Percentiles rank a stretch among this genome's conserved stretches.
Evolutionary conservation across 2,113 vertebrate species (phyloP).

Genomic region (Nothocercus julius): DNA sequence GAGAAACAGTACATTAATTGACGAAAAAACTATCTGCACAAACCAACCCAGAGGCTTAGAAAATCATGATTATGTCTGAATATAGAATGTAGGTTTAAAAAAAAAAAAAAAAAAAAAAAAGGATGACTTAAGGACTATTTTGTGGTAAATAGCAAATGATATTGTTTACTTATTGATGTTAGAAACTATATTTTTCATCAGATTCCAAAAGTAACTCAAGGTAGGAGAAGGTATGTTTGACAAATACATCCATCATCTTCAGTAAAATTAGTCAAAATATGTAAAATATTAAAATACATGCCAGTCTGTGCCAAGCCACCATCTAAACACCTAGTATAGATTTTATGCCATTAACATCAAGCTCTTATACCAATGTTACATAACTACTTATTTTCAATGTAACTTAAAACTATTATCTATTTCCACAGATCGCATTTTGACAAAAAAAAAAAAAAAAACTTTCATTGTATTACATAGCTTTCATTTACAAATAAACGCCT

Average conservation of each 20-base stretch:
- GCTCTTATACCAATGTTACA: neutral
- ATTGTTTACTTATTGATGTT: neutral
- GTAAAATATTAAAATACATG: neutral
- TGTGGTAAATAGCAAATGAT: neutral
- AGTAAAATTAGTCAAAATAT: neutral
- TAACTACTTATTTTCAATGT: neutral
- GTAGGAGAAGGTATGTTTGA: neutral
- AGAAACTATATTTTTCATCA: neutral
- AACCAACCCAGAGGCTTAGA: neutral
- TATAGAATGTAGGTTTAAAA: neutral
- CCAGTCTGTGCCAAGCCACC: neutral
- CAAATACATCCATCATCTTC: neutral
- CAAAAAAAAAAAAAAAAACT: neutral
- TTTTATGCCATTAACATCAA: neutral
- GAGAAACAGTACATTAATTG: neutral
- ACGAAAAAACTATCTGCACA: neutral
- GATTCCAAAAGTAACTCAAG: neutral
- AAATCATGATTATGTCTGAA: neutral
- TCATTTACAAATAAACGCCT: neutral
- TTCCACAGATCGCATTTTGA: neutral
- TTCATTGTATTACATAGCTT: neutral
- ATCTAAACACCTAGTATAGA: neutral
- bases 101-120: too few species aligned
- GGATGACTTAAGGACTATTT: neutral
- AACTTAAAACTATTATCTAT: neutral